Evolutionary conservation across 2,888 invertebrate species (phyloP).

Genomic region (Netelia melanura): DNA sequence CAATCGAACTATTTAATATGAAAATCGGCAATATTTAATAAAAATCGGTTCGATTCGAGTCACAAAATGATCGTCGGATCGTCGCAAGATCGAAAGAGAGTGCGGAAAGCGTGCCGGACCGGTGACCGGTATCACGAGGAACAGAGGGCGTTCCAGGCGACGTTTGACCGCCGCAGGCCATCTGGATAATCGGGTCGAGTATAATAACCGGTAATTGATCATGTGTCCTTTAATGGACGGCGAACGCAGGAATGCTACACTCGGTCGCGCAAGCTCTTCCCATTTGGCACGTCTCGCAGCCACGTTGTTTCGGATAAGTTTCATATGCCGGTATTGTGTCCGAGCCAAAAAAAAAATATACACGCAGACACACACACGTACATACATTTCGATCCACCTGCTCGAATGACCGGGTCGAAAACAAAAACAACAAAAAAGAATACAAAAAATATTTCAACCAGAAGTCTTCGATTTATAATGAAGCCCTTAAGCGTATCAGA

Average conservation of each 20-base stretch:
- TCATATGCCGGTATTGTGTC: not conserved
- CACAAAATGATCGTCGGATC: not conserved
- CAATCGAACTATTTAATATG: too few relatives aligned
- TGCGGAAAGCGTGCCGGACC: constrained; percentile 13
- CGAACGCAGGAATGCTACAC: constrained; percentile 53
- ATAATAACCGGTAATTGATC: constrained; percentile 68
- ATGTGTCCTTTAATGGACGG: constrained; percentile 62
- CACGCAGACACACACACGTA: not conserved
- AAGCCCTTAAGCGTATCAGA: constrained; percentile 21
- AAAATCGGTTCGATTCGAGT: not conserved
- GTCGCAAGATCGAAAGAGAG: not conserved
- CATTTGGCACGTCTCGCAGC: not conserved
- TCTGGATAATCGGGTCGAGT: constrained; percentile 65
- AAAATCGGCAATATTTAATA: not conserved
- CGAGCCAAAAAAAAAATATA: too few relatives aligned
- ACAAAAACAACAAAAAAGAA: too few relatives aligned
- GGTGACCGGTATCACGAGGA: constrained; percentile 24
- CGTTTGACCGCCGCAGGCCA: constrained; percentile 48
- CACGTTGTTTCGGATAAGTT: not conserved
- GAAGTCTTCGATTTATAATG: constrained; percentile 4
- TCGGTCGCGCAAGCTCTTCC: constrained; percentile 21
- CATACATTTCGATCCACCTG: not conserved
- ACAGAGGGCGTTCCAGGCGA: constrained; percentile 15
- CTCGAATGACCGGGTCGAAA: not conserved
- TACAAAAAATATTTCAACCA: not conserved